phyloP scores from a whole-genome alignment of 2,113 vertebrate species.

The Trichomycterus rosablanca region DNA sequence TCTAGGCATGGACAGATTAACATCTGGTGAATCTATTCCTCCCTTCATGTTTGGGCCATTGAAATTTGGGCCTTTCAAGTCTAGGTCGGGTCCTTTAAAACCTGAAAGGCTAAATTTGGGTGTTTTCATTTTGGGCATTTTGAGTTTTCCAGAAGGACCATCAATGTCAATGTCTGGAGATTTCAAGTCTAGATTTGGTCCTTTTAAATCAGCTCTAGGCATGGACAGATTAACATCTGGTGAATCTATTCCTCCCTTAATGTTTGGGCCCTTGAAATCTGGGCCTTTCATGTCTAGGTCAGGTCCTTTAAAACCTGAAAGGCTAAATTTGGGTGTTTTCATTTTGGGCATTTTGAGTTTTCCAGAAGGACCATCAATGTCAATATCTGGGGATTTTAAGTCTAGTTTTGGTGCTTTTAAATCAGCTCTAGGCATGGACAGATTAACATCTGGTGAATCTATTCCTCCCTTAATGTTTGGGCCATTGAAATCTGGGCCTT shows the following conservation, averaged over 20 bases:
- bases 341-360: conserved; percentile 28
- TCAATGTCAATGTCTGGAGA: conserved; percentile 36
- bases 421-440: background rate
- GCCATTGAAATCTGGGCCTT: conserved; percentile 28
- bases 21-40: conserved; percentile 41
- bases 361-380: conserved; percentile 41
- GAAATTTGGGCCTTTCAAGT: no score
- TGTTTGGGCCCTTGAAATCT: background rate
- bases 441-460: conserved; percentile 22
- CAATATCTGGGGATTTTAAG: conserved; percentile 48
- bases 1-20: conserved; percentile 43
- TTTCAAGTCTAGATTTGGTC: conserved; percentile 38
- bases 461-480: conserved; percentile 39
- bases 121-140: background rate
- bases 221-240: conserved; percentile 40
- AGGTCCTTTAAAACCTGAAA: conserved; percentile 40
- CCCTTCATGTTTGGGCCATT: conserved; percentile 42
- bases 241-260: conserved; percentile 32
- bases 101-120: no score
- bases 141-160: background rate
- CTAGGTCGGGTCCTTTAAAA: no score
- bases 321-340: conserved; percentile 46
- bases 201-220: conserved; percentile 34
- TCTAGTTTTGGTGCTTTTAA: conserved; percentile 35
- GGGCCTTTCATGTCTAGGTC: no score